Evolutionary conservation across 1,140 invertebrate genomes (phyloP), one percentile per base, ranked within the genome.

Genomic region (Aricia agestis): DNA sequence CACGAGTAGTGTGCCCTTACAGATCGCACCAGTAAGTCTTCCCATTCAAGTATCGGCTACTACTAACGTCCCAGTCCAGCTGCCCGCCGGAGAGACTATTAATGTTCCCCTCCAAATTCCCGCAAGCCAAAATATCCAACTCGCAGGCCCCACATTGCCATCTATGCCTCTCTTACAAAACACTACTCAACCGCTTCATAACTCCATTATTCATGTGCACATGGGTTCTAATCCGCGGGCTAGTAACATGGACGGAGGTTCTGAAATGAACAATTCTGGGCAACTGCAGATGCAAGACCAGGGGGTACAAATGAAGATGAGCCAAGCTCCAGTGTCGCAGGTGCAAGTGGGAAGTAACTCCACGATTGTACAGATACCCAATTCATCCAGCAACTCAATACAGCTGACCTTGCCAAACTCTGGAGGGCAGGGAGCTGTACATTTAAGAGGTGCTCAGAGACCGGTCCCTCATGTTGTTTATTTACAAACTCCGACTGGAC

Each of bases 41-140:
- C 91, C 91, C 6, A 58, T 92, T 68, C 89, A 91, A 84, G 84
- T 89, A 10, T 89, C 90, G 1, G 85, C 82, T 13, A 87, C 87
- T 15, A 87, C 84, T 17, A 88, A 69, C 78, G 85, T 91, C 15
- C 90, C 90, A 9, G 85, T 91, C 11, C 89, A 92, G 69, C 74
- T 92, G 68, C 79, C 89, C 52, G 87, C 87, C n/a, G 89, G 89
- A 32, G 84, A 89, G 31, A 90, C 89, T 68, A 91, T 91, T 65
- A 91, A 90, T 86, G 88, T 92, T 18, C 89, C 91, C 2, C 71
- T 92, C 9, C 89, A 92, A 75, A 84, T 90, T n/a, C 87, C 89
- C 15, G 73, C 76, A 19, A 82, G 73, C 72, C 85, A 87, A 66
- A 91, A 87, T 61, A 89, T 89, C 71, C 89, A 92, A 71, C 68